Evolutionary conservation across 1,140 invertebrate species (phyloP).

Genomic region (Drosophila lacteicornis): DNA sequence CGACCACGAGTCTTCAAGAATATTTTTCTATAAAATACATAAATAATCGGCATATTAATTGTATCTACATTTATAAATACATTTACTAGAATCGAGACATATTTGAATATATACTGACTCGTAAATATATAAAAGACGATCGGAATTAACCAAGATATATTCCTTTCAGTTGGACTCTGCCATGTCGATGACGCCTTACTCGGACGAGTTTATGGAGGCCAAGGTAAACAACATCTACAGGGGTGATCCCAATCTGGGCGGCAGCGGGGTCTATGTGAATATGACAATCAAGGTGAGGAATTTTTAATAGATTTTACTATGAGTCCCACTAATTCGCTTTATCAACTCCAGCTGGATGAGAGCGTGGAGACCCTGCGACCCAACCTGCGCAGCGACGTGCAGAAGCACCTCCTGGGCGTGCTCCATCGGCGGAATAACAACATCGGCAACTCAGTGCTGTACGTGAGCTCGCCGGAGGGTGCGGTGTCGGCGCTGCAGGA

Average conservation of each 20-base stretch:
- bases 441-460: slow-evolving; percentile 93
- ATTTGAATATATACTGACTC: no score
- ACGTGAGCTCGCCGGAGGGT: slow-evolving; percentile 91
- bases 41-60: no score
- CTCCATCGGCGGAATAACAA: slow-evolving; percentile 93
- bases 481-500: slow-evolving; percentile 91
- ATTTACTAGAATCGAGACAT: no score
- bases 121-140: no score
- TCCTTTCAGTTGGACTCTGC: slow-evolving; percentile 91
- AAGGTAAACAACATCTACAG: slow-evolving; percentile 93
- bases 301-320: not conserved
- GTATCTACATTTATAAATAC: no score
- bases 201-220: slow-evolving; percentile 92
- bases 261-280: slow-evolving; percentile 92
- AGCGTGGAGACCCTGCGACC: slow-evolving; percentile 89
- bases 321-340: not conserved
- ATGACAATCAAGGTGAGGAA: slow-evolving; percentile 89
- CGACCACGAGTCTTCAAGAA: no score
- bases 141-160: not conserved
- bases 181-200: slow-evolving; percentile 95
- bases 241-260: slow-evolving; percentile 88
- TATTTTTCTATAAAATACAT: no score
- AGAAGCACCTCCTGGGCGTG: slow-evolving; percentile 93
- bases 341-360: slow-evolving; percentile 86
- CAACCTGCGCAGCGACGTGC: slow-evolving; percentile 90